A percentile compares a stretch with the other conserved stretches of the same genome.
Conservation (phyloP, 2,797 vertebrate genomes). For the Avahi laniger region DNA sequence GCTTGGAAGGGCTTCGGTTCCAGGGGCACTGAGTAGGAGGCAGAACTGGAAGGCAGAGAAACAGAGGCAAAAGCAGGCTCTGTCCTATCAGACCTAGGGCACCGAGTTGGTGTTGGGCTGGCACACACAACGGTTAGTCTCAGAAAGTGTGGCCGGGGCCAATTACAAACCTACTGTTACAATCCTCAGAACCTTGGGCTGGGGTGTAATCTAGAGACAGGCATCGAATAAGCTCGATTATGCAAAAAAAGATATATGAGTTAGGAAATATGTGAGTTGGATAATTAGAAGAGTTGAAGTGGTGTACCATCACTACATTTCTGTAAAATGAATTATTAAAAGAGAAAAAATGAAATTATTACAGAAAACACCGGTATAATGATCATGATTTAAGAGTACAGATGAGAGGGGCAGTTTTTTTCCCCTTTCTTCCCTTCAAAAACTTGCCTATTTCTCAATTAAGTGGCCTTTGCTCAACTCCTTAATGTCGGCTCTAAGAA, state of each 20-base stretch:
- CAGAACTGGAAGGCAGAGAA: neutral
- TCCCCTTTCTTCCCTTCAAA: neutral
- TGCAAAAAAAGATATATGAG: neutral
- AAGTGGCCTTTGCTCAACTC: neutral
- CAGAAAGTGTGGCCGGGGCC: neutral
- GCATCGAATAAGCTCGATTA: neutral
- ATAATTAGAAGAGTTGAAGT: neutral
- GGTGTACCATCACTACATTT: neutral
- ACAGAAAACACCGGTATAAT: neutral
- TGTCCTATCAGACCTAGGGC: neutral
- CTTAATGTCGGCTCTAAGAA: neutral
- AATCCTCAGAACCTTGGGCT: neutral
- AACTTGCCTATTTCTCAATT: neutral
- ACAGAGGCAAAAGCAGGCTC: neutral
- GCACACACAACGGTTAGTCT: neutral
- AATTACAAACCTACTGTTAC: neutral
- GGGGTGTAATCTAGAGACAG: neutral
- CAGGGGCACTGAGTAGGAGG: neutral
- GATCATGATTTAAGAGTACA: neutral
- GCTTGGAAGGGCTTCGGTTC: neutral
- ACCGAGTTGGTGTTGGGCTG: neutral
- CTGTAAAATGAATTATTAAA: neutral
- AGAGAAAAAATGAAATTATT: neutral
- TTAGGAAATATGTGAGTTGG: neutral
- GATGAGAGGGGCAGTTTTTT: neutral